Conservation (phyloP, 1,140 invertebrate species). For the Coptotermes formosanus region DNA sequence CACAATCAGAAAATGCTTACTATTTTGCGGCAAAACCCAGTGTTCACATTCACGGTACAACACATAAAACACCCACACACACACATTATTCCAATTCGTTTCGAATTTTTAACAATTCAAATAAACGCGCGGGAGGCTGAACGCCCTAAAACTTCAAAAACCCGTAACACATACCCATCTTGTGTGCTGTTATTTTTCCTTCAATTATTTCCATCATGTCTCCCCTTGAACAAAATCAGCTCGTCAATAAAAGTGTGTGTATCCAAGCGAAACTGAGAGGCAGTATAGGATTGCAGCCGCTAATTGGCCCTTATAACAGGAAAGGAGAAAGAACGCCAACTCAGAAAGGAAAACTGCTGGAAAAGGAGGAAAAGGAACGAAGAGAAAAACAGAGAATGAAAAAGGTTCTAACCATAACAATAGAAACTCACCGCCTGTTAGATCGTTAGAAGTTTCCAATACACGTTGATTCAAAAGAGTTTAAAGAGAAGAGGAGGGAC, state of each 20-base stretch:
- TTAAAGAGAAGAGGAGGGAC: neutral
- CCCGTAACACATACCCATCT: neutral
- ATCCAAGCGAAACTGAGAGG: neutral
- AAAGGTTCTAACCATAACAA: conserved; percentile 3
- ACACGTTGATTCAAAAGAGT: neutral
- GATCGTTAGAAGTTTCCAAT: neutral
- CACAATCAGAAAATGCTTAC: neutral
- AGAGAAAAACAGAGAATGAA: neutral
- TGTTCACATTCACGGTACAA: neutral
- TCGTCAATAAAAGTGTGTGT: neutral
- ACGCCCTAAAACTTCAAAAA: neutral
- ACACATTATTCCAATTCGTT: conserved; percentile 7
- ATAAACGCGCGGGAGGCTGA: neutral
- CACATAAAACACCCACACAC: neutral
- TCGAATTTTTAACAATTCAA: conserved; percentile 23
- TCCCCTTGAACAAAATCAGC: neutral
- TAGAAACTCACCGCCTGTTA: neutral
- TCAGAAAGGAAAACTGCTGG: neutral
- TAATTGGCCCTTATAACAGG: conserved; percentile 1
- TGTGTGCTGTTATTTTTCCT: conserved; percentile 19
- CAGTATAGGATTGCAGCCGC: neutral
- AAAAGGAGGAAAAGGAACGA: neutral
- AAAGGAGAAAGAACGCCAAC: neutral
- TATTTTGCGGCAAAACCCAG: neutral
- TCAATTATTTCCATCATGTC: conserved; percentile 24